Conservation (phyloP, 2,888 invertebrate genomes). For the Steromphala cineraria region DNA sequence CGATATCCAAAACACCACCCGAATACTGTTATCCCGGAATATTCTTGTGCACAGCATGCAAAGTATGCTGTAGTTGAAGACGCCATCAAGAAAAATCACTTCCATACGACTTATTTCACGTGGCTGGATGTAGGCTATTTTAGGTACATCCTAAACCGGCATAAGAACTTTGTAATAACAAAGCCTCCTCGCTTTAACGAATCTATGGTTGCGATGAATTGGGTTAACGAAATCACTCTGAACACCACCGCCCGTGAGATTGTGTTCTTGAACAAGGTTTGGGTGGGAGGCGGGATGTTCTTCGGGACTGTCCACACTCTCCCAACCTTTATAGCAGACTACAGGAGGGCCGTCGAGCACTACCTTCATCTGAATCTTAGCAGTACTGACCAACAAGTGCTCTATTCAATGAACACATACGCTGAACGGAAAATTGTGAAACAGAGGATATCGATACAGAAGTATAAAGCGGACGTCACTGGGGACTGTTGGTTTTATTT, state of each 20-base stretch:
- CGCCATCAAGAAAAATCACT: constrained; percentile 35
- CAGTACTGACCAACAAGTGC: constrained; percentile 45
- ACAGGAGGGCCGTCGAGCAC: constrained; percentile 33
- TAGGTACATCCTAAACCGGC: constrained; percentile 32
- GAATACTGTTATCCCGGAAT: constrained; percentile 52
- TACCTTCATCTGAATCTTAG: constrained; percentile 33
- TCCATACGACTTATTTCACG: constrained; percentile 42
- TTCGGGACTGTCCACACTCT: constrained; percentile 29
- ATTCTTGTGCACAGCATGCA: constrained; percentile 50
- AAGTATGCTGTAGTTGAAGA: constrained; percentile 47
- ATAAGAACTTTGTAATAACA: constrained; percentile 28
- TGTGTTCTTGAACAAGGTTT: constrained; percentile 38
- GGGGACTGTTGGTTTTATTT: constrained; percentile 25
- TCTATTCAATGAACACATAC: constrained; percentile 26
- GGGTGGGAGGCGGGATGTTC: constrained; percentile 45
- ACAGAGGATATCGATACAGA: constrained; percentile 17
- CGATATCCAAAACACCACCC: constrained; percentile 50
- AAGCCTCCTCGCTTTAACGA: not conserved
- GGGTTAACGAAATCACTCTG: not conserved
- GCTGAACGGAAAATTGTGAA: not conserved
- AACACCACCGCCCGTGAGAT: constrained; percentile 13
- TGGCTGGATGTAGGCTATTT: constrained; percentile 59
- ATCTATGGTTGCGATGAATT: constrained; percentile 10
- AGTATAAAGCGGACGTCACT: not conserved
- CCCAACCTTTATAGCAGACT: constrained; percentile 32